Evolutionary conservation across 2,888 invertebrate species (phyloP).

Genomic region (Cancer borealis): DNA sequence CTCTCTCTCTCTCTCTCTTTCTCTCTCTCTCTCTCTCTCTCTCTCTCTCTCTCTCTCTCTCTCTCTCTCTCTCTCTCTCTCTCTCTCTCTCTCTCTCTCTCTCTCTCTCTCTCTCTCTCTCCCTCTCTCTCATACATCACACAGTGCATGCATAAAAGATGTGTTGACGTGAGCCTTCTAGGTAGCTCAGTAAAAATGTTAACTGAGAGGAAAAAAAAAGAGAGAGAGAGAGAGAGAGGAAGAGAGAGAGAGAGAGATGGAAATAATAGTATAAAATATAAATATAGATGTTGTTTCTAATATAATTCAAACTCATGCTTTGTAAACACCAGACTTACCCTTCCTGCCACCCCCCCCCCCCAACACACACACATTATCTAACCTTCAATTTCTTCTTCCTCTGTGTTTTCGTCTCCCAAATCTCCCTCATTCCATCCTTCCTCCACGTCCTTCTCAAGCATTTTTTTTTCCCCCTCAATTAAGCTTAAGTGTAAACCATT

Average conservation of each 20-base stretch:
- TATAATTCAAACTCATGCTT: not conserved
- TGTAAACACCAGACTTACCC: not conserved
- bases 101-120: constrained; percentile 37
- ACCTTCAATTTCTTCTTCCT: not conserved
- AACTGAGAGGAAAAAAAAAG: not conserved
- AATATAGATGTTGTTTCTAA: not conserved
- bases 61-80: constrained; percentile 36
- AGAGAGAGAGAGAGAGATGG: not conserved
- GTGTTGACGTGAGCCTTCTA: constrained; percentile 35
- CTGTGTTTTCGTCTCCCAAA: not conserved
- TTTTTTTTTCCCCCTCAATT: not conserved
- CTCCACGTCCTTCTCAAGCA: not conserved
- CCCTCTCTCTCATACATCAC: constrained; percentile 24
- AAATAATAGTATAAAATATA: not conserved
- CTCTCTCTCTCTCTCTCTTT: not conserved
- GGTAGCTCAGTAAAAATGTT: constrained; percentile 10
- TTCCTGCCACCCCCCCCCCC: too few relatives aligned
- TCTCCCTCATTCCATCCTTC: not conserved
- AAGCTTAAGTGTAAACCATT: not conserved
- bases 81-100: not conserved
- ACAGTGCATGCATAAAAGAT: constrained; percentile 17
- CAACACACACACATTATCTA: not conserved
- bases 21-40: constrained; percentile 17
- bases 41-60: constrained; percentile 32
- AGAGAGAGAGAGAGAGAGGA: not conserved